These are phyloP conservation scores for Anorthoa munda DNA, from an alignment of 2,888 invertebrate species.

Conservation along the genomic window DNA sequence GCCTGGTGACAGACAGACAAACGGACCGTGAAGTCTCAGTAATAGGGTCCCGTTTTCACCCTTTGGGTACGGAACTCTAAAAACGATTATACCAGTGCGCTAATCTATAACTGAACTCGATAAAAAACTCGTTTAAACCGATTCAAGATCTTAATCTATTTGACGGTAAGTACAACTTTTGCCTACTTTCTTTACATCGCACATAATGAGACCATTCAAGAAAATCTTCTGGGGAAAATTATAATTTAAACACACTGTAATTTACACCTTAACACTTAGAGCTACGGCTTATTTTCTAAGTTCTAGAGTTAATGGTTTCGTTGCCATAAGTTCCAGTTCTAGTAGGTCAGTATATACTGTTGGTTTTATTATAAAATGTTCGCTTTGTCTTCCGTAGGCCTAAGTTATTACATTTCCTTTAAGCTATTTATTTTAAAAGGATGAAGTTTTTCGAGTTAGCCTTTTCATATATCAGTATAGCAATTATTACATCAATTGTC, in stretches of 20 bases:
- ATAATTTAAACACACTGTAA: slow-evolving; percentile 49
- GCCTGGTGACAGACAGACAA: too few species aligned
- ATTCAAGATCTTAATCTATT: slow-evolving; percentile 67
- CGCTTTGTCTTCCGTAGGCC: slow-evolving; percentile 47
- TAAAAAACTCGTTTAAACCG: slow-evolving; percentile 61
- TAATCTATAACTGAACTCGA: slow-evolving; percentile 38
- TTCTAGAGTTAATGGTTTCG: slow-evolving; percentile 55
- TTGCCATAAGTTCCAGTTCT: slow-evolving; percentile 69
- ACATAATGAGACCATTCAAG: slow-evolving; percentile 70
- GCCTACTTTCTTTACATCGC: slow-evolving; percentile 67
- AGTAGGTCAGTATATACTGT: slow-evolving; percentile 67
- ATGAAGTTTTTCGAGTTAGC: not conserved
- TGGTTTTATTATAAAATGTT: slow-evolving; percentile 63
- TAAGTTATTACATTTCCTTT: slow-evolving; percentile 24
- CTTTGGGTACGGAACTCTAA: too few species aligned
- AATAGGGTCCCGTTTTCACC: too few species aligned
- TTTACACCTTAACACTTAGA: slow-evolving; percentile 57
- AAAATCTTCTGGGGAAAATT: slow-evolving; percentile 72
- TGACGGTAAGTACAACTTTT: slow-evolving; percentile 67
- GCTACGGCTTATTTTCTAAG: slow-evolving; percentile 53
- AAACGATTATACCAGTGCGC: slow-evolving; percentile 25
- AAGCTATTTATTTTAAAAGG: slow-evolving; percentile 3
- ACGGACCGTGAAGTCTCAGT: too few species aligned
- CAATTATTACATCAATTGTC: not conserved
- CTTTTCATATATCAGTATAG: not conserved